These are phyloP conservation scores for Enchytraeus crypticus DNA, from an alignment of 2,888 invertebrate species.

Conservation along the genomic window DNA sequence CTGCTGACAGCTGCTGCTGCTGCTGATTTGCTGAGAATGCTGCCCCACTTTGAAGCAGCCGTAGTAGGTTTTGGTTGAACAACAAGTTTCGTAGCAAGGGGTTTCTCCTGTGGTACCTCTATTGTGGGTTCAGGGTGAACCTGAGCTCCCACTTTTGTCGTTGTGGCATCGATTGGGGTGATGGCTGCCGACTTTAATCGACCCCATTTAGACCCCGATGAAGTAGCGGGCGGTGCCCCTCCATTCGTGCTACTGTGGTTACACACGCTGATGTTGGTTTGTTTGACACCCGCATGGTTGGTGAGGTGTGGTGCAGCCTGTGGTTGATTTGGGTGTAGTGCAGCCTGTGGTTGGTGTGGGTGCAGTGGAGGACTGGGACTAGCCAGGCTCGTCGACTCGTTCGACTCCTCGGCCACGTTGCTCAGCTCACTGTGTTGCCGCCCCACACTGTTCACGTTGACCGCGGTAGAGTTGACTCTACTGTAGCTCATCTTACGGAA, in stretches of 20 bases:
- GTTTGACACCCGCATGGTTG: conserved; percentile 1
- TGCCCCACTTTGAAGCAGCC: background rate
- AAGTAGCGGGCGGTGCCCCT: conserved; percentile 33
- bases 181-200: conserved; percentile 1
- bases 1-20: no score
- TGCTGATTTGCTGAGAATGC: background rate
- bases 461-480: background rate
- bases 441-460: background rate
- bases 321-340: no score
- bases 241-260: background rate
- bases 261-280: conserved; percentile 33
- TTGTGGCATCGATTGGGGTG: background rate
- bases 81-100: background rate
- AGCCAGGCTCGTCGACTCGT: background rate
- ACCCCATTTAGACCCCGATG: conserved; percentile 34
- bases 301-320: background rate
- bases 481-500: conserved; percentile 59
- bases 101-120: background rate
- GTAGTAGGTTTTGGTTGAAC: background rate
- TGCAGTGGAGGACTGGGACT: background rate
- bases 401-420: background rate
- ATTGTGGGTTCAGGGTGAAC: background rate
- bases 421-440: background rate
- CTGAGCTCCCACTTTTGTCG: background rate
- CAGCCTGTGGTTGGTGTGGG: no score